A percentile compares a stretch with the other conserved stretches of the same genome.
These are phyloP conservation scores for Lucilia sericata DNA, from an alignment of 1,140 invertebrate species.

Conservation along the genomic window DNA sequence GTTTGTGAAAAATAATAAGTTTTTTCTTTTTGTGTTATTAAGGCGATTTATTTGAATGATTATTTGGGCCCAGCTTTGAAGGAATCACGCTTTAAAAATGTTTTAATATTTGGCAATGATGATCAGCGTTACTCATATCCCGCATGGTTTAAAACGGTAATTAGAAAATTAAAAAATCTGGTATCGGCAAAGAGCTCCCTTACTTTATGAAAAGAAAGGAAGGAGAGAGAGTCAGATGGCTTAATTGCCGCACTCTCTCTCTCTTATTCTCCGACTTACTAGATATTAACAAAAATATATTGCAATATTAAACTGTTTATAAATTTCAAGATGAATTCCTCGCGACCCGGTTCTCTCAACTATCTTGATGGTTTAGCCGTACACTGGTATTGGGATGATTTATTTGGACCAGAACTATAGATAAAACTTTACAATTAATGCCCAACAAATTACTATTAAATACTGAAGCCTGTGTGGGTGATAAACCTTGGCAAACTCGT, in stretches of 20 bases:
- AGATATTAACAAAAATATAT: too few relatives aligned
- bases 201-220: too few relatives aligned
- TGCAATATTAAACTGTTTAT: too few relatives aligned
- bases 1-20: not conserved
- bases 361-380: constrained; percentile 86
- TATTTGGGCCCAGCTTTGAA: constrained; percentile 78
- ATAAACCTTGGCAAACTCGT: constrained; percentile 66
- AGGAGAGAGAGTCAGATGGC: too few relatives aligned
- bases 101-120: constrained; percentile 79
- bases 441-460: constrained; percentile 81
- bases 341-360: constrained; percentile 70
- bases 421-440: constrained; percentile 71
- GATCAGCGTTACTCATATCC: constrained; percentile 78
- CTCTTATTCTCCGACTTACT: too few relatives aligned
- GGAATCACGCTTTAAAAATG: constrained; percentile 70
- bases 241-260: too few relatives aligned
- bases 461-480: constrained; percentile 82
- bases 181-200: too few relatives aligned
- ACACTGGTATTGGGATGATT: constrained; percentile 82
- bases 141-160: constrained; percentile 74
- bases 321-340: constrained; percentile 69
- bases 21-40: constrained; percentile 47
- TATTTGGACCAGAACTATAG: constrained; percentile 70
- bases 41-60: constrained; percentile 75
- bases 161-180: too few relatives aligned